Evolutionary conservation across 2,113 vertebrate species (phyloP).

Genomic region (Dascyllus trimaculatus): DNA sequence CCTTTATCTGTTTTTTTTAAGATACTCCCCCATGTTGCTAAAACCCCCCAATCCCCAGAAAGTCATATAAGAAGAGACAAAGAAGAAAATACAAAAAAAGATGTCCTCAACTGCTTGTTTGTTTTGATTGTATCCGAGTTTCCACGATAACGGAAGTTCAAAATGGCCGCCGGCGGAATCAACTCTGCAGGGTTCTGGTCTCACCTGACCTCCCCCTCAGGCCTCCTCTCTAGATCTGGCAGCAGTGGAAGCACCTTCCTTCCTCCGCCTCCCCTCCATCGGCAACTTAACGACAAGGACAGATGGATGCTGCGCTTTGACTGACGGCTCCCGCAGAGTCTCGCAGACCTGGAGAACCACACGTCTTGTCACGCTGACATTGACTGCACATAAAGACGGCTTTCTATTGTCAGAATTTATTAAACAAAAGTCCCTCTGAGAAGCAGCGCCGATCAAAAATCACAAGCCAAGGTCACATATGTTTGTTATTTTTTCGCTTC

Average conservation of each 20-base stretch:
- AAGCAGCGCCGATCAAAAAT: background rate
- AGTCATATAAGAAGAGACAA: background rate
- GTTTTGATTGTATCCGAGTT: conserved; percentile 15
- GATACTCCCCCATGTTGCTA: background rate
- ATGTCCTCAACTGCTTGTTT: background rate
- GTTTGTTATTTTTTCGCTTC: conserved; percentile 25
- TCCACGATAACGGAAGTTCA: conserved; percentile 2
- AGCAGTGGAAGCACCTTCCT: conserved; percentile 22
- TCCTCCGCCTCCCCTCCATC: conserved; percentile 13
- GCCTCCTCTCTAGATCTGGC: conserved; percentile 30
- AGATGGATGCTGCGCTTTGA: conserved; percentile 55
- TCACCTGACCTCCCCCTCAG: conserved; percentile 47
- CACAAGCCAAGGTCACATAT: background rate
- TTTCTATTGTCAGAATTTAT: background rate
- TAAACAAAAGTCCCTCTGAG: conserved; percentile 23
- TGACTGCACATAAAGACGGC: conserved; percentile 16
- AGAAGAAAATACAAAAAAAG: background rate
- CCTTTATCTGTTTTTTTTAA: too few relatives aligned
- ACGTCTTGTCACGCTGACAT: conserved; percentile 13
- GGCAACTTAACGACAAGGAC: conserved; percentile 38
- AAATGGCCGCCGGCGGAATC: conserved; percentile 30
- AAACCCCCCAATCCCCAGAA: background rate
- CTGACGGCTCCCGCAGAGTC: conserved; percentile 28
- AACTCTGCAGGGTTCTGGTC: conserved; percentile 9
- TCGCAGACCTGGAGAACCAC: conserved; percentile 4